Evolutionary conservation across 2,113 vertebrate genomes (phyloP), one percentile per base, ranked within the genome.

Genomic region (Triplophysa rosa): DNA sequence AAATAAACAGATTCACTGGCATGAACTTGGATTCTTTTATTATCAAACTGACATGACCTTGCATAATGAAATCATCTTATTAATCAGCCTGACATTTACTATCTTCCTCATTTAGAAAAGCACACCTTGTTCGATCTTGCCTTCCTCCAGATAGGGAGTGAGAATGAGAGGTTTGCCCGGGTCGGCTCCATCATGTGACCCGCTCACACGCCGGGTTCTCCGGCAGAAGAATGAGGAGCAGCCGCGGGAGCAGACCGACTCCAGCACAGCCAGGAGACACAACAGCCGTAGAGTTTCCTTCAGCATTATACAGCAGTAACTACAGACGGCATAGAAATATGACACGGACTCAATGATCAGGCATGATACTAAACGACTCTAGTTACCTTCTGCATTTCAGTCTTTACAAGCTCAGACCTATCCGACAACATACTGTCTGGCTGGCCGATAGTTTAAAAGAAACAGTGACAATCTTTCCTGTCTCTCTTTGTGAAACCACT

Each of bases 131-230:
- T 86, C 87, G 65, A 89, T 86, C 66, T 83, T 93, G 4, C 92
- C 93, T 66, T 86, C 91, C 86, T 95, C 91, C 78, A 95, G 87
- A 56, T 94, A 95, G 2, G 93, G 92, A 0, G 92, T 95, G 82
- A 96, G 92, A 70, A 96, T 95, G 4, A 98, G 91, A 0, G 95
- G 94, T 3, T 90, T 72, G 9, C 93, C 94, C 2, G 91, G 87
- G 21, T 94, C 87, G 63, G 84, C 87, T 42, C 78, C 86, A 13
- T 19, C 24, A 47, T 12, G 40, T 11, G 84, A 65, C 19, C 33
- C 40, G 72, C 86, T 84, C 71, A 91, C 83, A 66, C 76, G 75
- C 21, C 77, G 85, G 72, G 82, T 69, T 78, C 89, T 90, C 58
- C 82, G 77, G 54, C 89, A 92, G 87, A 96, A 94, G 3, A 94